These are phyloP conservation scores for Fragum fragum DNA, from an alignment of 2,888 invertebrate genomes.

Conservation along the genomic window DNA sequence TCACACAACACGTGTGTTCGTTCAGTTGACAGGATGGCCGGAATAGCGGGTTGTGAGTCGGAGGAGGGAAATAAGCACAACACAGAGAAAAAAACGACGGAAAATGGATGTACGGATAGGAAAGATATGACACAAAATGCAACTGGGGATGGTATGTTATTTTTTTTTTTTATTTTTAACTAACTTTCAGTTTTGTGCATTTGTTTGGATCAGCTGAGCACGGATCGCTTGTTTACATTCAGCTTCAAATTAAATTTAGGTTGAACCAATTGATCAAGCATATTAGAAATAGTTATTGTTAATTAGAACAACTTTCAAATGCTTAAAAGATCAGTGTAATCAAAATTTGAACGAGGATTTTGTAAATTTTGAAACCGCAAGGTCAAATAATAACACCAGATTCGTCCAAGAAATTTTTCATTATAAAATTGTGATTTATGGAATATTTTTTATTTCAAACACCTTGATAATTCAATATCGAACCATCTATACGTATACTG, in stretches of 20 bases:
- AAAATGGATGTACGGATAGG: slow-evolving; percentile 28
- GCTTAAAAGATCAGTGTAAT: background rate
- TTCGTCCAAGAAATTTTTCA: no score
- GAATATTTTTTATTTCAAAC: no score
- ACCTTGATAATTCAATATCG: no score
- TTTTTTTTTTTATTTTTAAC: background rate
- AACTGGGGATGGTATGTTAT: slow-evolving; percentile 39
- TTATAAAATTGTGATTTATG: no score
- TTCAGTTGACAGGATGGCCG: slow-evolving; percentile 71
- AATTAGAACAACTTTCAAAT: background rate
- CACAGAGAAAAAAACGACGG: slow-evolving; percentile 13
- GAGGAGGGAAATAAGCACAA: slow-evolving; percentile 44
- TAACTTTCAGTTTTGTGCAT: slow-evolving; percentile 5
- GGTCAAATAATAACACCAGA: background rate
- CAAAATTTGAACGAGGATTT: background rate
- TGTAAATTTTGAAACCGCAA: background rate
- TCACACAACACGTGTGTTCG: slow-evolving; percentile 59
- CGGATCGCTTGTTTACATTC: background rate
- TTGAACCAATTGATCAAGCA: background rate
- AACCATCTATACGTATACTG: no score
- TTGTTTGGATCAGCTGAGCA: background rate
- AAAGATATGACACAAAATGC: background rate
- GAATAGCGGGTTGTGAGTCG: slow-evolving; percentile 72
- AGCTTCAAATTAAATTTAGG: background rate
- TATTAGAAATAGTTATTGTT: background rate